A percentile compares a stretch with the other conserved stretches of the same genome.
These are phyloP conservation scores for Scelioninae gen. 2 DNA, from an alignment of 2,888 invertebrate genomes.

Conservation along the genomic window DNA sequence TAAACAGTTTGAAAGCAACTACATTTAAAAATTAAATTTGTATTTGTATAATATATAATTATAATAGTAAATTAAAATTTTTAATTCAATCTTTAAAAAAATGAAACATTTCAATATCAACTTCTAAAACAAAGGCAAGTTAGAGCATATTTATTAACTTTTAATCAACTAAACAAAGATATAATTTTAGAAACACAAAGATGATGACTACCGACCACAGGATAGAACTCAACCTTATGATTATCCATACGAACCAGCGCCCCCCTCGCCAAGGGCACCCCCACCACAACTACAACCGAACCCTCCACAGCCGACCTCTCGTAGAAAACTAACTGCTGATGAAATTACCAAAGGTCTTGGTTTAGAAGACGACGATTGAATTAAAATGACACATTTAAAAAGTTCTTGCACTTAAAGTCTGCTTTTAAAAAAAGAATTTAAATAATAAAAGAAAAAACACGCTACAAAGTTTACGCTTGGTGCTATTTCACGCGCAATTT, in stretches of 20 bases:
- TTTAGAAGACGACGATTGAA: slow-evolving; percentile 67
- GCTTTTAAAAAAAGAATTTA: background rate
- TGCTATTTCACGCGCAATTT: slow-evolving; percentile 15
- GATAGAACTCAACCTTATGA: slow-evolving; percentile 53
- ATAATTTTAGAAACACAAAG: slow-evolving; percentile 25
- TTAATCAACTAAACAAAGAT: too few relatives aligned
- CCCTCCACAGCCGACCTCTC: slow-evolving; percentile 63
- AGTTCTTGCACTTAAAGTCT: background rate
- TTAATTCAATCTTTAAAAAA: too few relatives aligned
- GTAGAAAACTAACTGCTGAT: slow-evolving; percentile 69
- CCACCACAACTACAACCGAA: slow-evolving; percentile 60
- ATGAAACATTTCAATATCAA: too few relatives aligned
- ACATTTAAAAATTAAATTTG: too few relatives aligned
- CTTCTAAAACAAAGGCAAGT: too few relatives aligned
- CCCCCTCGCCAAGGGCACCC: slow-evolving; percentile 51
- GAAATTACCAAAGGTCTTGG: slow-evolving; percentile 74
- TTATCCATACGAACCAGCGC: slow-evolving; percentile 56
- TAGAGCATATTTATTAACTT: too few relatives aligned
- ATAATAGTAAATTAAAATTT: too few relatives aligned
- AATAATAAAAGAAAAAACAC: background rate
- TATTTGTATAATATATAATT: too few relatives aligned
- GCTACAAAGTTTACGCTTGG: slow-evolving; percentile 7
- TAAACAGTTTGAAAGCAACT: too few relatives aligned
- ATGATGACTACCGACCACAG: slow-evolving; percentile 39
- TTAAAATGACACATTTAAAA: background rate